A percentile compares a stretch with the other conserved stretches of the same genome.
phyloP scores from a whole-genome alignment of 2,888 invertebrate species.

The Protodeltote pygarga region DNA sequence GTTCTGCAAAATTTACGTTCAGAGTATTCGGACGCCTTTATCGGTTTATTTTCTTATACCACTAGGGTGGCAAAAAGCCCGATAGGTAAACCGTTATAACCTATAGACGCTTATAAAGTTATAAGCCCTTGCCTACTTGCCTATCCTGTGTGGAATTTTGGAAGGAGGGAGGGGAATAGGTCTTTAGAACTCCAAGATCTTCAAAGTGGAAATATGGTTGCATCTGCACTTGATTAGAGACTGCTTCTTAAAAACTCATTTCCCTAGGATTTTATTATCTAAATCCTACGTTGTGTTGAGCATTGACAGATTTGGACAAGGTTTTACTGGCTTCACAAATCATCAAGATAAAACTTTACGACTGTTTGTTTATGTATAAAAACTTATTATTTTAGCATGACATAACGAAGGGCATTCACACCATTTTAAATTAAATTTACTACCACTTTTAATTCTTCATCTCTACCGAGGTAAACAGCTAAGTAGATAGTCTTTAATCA shows the following conservation, averaged over 20 bases:
- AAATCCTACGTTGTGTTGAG: constrained; percentile 34
- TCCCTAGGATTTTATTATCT: constrained; percentile 33
- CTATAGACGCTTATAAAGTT: too few relatives aligned
- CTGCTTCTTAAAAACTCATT: constrained; percentile 23
- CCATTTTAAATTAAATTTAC: constrained; percentile 14
- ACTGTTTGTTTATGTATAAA: constrained; percentile 17
- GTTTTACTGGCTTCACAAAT: constrained; percentile 34
- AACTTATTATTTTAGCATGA: constrained; percentile 2
- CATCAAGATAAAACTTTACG: constrained; percentile 27
- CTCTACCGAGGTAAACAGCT: constrained; percentile 29
- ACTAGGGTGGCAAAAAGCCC: too few relatives aligned
- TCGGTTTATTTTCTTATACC: too few relatives aligned
- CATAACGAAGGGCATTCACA: constrained; percentile 21
- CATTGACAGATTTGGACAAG: constrained; percentile 50
- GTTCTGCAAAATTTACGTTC: too few relatives aligned
- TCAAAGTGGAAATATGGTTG: too few relatives aligned
- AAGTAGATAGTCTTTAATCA: constrained; percentile 28
- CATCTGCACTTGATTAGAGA: too few relatives aligned
- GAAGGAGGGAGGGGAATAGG: too few relatives aligned
- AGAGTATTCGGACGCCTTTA: too few relatives aligned
- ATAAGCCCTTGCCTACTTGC: too few relatives aligned
- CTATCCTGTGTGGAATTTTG: too few relatives aligned
- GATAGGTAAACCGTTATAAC: too few relatives aligned
- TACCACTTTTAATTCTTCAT: constrained; percentile 11
- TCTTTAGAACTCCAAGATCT: too few relatives aligned